Conservation (phyloP, 1,140 invertebrate genomes). For the Atopsyche davidsoni region DNA sequence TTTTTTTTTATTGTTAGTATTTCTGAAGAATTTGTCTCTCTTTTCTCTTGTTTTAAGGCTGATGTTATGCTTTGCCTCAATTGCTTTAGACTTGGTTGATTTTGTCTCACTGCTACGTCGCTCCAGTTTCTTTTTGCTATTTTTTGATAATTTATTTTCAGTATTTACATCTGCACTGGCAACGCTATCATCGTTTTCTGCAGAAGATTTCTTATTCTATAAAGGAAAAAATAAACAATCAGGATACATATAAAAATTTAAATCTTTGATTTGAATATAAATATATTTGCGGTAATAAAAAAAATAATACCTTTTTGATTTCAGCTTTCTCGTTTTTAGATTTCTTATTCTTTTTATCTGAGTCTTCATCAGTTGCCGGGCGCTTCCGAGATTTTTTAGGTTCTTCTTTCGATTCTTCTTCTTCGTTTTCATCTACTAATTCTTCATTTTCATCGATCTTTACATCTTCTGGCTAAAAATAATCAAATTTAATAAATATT, state of each 20-base stretch:
- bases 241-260: too few species aligned
- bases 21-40: neutral
- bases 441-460: conserved; percentile 51
- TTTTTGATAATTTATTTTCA: conserved; percentile 13
- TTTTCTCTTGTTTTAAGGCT: neutral
- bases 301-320: conserved; percentile 10
- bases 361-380: conserved; percentile 33
- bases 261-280: conserved; percentile 15
- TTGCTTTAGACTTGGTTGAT: conserved; percentile 7
- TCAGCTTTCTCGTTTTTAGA: conserved; percentile 23
- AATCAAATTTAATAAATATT: conserved; percentile 4
- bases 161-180: too few species aligned
- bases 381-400: conserved; percentile 35
- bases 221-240: neutral
- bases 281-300: conserved; percentile 17
- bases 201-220: too few species aligned
- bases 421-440: conserved; percentile 36
- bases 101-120: conserved; percentile 5
- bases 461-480: conserved; percentile 42
- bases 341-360: conserved; percentile 36
- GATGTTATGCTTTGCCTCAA: conserved; percentile 7
- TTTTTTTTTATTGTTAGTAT: conserved; percentile 7
- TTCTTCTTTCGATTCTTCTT: conserved; percentile 32
- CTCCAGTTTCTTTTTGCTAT: conserved; percentile 20
- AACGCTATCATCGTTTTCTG: too few species aligned